Conservation (phyloP, 2,888 invertebrate genomes). For the Dendrolimus pini region DNA sequence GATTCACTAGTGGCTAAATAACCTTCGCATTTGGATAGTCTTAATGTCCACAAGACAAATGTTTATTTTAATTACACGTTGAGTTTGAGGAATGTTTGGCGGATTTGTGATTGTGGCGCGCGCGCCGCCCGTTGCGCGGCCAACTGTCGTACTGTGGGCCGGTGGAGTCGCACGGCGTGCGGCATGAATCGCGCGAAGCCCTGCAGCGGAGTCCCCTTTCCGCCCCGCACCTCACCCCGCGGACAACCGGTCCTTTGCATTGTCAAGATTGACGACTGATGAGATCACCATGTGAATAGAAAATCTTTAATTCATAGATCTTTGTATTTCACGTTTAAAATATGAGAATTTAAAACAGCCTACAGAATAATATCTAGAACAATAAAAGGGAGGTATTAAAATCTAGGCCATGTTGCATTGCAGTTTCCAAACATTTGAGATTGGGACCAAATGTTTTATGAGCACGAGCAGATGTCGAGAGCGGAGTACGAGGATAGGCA, state of each 20-base stretch:
- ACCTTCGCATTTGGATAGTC: conserved; percentile 35
- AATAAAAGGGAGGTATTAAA: not conserved
- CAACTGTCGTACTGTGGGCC: conserved; percentile 57
- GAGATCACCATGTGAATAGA: conserved; percentile 64
- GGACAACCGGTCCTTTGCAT: conserved; percentile 69
- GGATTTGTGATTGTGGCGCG: conserved; percentile 47
- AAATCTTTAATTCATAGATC: conserved; percentile 40
- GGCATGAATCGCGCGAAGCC: conserved; percentile 64
- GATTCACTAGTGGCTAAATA: conserved; percentile 23
- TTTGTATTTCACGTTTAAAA: not conserved
- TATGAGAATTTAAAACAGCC: not conserved
- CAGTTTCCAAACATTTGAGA: not conserved
- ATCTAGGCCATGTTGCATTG: not conserved
- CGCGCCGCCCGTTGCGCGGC: conserved; percentile 65
- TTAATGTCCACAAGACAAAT: conserved; percentile 26
- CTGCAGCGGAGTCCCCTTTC: conserved; percentile 53
- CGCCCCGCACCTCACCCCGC: conserved; percentile 44
- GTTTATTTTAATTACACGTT: conserved; percentile 54
- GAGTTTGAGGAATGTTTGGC: conserved; percentile 44
- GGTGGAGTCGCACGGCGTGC: conserved; percentile 37
- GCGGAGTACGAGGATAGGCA: conserved; percentile 35
- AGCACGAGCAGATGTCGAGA: conserved; percentile 13
- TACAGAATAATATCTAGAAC: not conserved
- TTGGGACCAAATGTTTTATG: conserved; percentile 5
- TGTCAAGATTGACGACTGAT: conserved; percentile 71